Evolutionary conservation across 1,140 invertebrate genomes (phyloP), one percentile per base, ranked within the genome.

Genomic region (Telenomus remus): DNA sequence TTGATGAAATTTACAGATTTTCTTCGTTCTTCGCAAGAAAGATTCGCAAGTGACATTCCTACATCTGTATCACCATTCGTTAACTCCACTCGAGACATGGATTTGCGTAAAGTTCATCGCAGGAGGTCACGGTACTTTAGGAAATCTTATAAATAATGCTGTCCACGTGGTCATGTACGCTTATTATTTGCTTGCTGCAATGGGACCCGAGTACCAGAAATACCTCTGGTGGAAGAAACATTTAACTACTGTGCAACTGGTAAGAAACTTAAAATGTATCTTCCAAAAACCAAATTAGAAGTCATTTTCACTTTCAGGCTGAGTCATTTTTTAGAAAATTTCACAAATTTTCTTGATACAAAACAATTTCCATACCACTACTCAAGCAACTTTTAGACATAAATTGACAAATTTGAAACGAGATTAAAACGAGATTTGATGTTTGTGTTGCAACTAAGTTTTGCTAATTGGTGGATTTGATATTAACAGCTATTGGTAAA

Each of bases 161-260:
- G 96, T 98, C 4, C 97, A 98, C 82, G 91, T 97, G n/a, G 91
- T 97, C 72, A 97, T 97, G 96, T 98, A 98, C 85, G 91, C 91
- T 53, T 98, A 98, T 85, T 98, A 98, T 86, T 93, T 96, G 91
- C 90, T 97, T 79, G 91, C 96, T 0, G 95, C 96, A 3, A 92
- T 97, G 92, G 96, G 96, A 33, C 96, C 96, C 3, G 91, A 95
- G 80, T 95, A 95, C 85, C 94, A 96, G 85, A 96, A 96, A 83
- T 97, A 95, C 81, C 87, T 98, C 11, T 97, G 96, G 96, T 98
- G 96, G 96, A 98, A 98, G 86, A 96, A 95, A 84, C 94, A 98
- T 83, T 91, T 98, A 55, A 98, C 96, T 0, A 93, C 92, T 16
- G 89, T 97, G 49, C 96, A 98, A 90, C 89, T 98, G 89, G 95